Conservation (phyloP, 2,888 invertebrate genomes). For the Leucophenga montana region DNA sequence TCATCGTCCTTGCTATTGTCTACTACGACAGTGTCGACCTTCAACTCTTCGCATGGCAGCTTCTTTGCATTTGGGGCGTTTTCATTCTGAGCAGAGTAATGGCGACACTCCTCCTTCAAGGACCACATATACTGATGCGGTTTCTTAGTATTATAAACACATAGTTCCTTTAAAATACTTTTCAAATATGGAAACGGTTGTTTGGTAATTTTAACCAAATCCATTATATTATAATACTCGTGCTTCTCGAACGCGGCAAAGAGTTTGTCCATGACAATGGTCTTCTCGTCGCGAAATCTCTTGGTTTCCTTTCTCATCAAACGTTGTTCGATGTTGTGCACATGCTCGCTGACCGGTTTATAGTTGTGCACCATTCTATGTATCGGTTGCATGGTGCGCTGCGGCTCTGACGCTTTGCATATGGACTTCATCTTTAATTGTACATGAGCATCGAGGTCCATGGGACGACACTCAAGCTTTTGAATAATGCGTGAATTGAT, state of each 20-base stretch:
- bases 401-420: conserved; percentile 88
- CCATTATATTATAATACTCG: conserved; percentile 99
- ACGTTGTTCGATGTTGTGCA: conserved; percentile 91
- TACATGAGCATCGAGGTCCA: conserved; percentile 91
- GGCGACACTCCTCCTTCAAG: conserved; percentile 97
- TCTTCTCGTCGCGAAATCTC: conserved; percentile 95
- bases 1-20: too few relatives aligned
- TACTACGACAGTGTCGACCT: too few relatives aligned
- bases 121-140: conserved; percentile 99
- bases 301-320: conserved; percentile 95
- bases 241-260: conserved; percentile 99
- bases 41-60: conserved; percentile 54
- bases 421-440: conserved; percentile 91
- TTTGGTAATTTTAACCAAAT: conserved; percentile 92
- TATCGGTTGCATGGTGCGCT: conserved; percentile 88
- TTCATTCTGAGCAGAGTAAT: conserved; percentile 85
- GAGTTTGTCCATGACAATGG: conserved; percentile 94
- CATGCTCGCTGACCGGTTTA: conserved; percentile 94
- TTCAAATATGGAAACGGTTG: conserved; percentile 98
- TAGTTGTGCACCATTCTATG: conserved; percentile 91
- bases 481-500: conserved; percentile 98
- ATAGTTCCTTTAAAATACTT: conserved; percentile 97
- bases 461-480: conserved; percentile 93
- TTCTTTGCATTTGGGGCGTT: conserved; percentile 76
- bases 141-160: conserved; percentile 97